Conservation (phyloP, 2,797 vertebrate genomes). For the Rhinatrema bivittatum region DNA sequence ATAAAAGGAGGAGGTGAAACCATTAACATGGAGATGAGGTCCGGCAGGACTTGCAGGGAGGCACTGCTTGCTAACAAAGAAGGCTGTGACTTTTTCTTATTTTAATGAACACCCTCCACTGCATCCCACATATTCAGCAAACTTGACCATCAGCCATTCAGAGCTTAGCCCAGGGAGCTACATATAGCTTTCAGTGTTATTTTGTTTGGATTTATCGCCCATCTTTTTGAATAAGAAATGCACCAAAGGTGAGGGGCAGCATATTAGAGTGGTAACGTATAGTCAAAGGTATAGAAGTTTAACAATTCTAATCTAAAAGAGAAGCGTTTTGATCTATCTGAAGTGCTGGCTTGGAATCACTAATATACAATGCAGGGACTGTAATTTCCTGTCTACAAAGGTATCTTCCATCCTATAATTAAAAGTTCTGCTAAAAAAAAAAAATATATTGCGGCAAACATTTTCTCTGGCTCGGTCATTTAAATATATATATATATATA, state of each 20-base stretch:
- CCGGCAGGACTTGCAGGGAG: constrained; percentile 46
- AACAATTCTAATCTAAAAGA: too few relatives aligned
- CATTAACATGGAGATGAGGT: constrained; percentile 73
- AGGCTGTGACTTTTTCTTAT: not conserved
- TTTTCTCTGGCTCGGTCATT: too few relatives aligned
- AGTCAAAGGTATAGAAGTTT: too few relatives aligned
- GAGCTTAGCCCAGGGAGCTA: constrained; percentile 13
- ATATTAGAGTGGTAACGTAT: too few relatives aligned
- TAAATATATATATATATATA: too few relatives aligned
- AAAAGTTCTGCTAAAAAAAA: constrained; percentile 4
- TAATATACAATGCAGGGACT: constrained; percentile 8
- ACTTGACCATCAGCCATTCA: not conserved
- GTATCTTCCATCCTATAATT: constrained; percentile 1
- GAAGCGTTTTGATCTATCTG: constrained; percentile 7
- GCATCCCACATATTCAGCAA: not conserved
- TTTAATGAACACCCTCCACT: not conserved
- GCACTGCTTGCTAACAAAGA: constrained; percentile 13
- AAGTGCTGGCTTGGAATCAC: not conserved
- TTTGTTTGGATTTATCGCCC: too few relatives aligned
- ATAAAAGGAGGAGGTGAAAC: constrained; percentile 48
- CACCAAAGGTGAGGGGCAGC: too few relatives aligned
- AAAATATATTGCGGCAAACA: too few relatives aligned
- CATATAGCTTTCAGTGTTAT: constrained; percentile 5
- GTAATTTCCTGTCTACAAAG: not conserved
- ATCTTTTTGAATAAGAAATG: too few relatives aligned